A percentile compares a stretch with the other conserved stretches of the same genome.
Evolutionary conservation across 2,113 vertebrate genomes (phyloP).

Genomic region (Bos indicus): DNA sequence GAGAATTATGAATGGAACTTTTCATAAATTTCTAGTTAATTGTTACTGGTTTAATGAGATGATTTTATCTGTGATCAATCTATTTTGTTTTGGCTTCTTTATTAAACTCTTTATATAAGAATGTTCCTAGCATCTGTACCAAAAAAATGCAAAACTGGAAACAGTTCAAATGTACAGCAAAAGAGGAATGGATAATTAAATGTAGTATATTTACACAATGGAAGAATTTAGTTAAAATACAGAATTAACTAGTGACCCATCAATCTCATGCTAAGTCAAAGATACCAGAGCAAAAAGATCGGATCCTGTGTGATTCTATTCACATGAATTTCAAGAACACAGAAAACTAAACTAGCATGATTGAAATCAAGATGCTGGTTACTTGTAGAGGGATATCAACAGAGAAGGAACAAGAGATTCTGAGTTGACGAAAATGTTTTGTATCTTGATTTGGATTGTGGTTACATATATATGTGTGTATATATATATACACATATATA

Average conservation of each 20-base stretch:
- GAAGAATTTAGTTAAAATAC: background rate
- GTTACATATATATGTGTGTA: background rate
- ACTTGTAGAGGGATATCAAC: background rate
- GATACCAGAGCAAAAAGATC: background rate
- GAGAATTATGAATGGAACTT: background rate
- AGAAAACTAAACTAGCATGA: background rate
- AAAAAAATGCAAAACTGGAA: background rate
- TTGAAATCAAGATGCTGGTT: background rate
- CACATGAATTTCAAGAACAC: background rate
- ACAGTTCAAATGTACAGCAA: background rate
- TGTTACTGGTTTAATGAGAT: background rate
- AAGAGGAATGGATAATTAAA: background rate
- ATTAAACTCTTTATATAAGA: background rate
- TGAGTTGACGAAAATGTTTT: background rate
- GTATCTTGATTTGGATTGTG: background rate
- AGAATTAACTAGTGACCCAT: background rate
- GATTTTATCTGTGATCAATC: background rate
- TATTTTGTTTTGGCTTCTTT: background rate
- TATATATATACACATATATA: fast-evolving
- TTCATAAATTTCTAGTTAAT: background rate
- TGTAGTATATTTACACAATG: background rate
- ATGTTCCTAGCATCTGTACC: background rate
- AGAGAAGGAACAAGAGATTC: background rate
- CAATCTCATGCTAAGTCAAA: background rate
- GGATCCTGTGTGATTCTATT: background rate